Conservation (phyloP, 2,113 vertebrate genomes). For the Oncorhynchus kisutch region DNA sequence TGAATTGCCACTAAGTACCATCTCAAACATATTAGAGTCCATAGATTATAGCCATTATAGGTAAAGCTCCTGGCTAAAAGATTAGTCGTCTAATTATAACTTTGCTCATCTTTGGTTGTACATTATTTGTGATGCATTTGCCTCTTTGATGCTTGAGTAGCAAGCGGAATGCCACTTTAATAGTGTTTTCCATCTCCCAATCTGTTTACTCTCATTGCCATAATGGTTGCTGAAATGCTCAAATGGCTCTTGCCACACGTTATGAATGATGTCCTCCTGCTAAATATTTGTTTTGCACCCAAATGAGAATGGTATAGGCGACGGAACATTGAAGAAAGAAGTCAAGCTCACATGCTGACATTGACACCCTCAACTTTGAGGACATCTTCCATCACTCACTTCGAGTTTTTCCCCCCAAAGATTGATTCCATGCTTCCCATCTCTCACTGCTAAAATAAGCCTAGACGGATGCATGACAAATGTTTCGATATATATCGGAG, state of each 20-base stretch:
- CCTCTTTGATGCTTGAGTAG: slow-evolving; percentile 64
- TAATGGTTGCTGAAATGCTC: slow-evolving; percentile 60
- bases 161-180: slow-evolving; percentile 62
- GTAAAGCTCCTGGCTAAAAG: slow-evolving; percentile 72
- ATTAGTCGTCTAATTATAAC: slow-evolving; percentile 73
- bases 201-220: slow-evolving; percentile 62
- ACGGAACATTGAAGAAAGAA: slow-evolving; percentile 19
- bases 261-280: slow-evolving; percentile 50
- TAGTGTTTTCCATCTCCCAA: slow-evolving; percentile 65
- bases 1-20: slow-evolving; percentile 67
- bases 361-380: slow-evolving; percentile 40
- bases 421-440: slow-evolving; percentile 64
- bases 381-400: slow-evolving; percentile 54
- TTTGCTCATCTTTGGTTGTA: slow-evolving; percentile 50
- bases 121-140: slow-evolving; percentile 64
- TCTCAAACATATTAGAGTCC: slow-evolving; percentile 67
- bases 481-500: slow-evolving; percentile 62
- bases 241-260: slow-evolving; percentile 49
- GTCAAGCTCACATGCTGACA: slow-evolving; percentile 22
- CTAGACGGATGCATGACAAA: slow-evolving; percentile 64
- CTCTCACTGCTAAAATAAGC: slow-evolving; percentile 65
- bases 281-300: slow-evolving; percentile 38
- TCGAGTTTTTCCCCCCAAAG: slow-evolving; percentile 49
- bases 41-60: slow-evolving; percentile 73
- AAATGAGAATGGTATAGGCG: slow-evolving; percentile 19